phyloP scores from a whole-genome alignment of 2,113 vertebrate genomes.

The Hydrochoerus hydrochaeris region DNA sequence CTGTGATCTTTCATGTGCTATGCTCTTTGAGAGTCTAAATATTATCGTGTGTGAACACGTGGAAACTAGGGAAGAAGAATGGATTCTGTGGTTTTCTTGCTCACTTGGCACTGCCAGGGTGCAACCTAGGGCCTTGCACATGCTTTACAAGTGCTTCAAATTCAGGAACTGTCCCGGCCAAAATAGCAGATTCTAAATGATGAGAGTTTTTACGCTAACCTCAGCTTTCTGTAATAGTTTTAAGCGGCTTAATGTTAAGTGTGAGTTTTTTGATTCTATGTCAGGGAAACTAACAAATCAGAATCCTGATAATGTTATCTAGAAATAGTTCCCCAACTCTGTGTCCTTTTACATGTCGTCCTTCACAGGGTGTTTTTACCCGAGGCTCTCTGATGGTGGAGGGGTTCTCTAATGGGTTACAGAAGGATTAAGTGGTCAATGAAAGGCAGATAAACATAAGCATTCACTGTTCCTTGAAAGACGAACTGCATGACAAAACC shows the following conservation, averaged over 20 bases:
- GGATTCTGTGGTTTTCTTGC: background rate
- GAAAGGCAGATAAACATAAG: slow-evolving; percentile 1
- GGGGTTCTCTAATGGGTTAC: background rate
- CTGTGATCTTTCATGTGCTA: slow-evolving; percentile 69
- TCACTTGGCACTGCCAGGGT: background rate
- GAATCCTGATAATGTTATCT: background rate
- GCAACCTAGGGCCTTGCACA: background rate
- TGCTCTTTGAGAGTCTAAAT: slow-evolving; percentile 68
- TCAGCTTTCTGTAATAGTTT: background rate
- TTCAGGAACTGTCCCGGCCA: background rate
- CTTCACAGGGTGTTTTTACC: slow-evolving; percentile 6
- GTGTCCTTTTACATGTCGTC: background rate
- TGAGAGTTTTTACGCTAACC: background rate
- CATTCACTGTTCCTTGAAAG: background rate
- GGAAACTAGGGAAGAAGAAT: background rate
- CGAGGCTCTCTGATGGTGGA: background rate
- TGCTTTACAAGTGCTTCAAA: background rate
- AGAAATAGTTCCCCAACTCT: background rate
- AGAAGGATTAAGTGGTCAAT: background rate
- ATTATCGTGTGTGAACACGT: slow-evolving; percentile 61
- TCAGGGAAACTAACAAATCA: slow-evolving; percentile 23
- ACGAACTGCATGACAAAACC: background rate
- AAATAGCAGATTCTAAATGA: slow-evolving; percentile 54
- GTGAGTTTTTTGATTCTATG: background rate
- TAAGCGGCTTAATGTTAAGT: background rate